Conservation (phyloP, 2,113 vertebrate genomes). For the Macaca fascicularis region DNA sequence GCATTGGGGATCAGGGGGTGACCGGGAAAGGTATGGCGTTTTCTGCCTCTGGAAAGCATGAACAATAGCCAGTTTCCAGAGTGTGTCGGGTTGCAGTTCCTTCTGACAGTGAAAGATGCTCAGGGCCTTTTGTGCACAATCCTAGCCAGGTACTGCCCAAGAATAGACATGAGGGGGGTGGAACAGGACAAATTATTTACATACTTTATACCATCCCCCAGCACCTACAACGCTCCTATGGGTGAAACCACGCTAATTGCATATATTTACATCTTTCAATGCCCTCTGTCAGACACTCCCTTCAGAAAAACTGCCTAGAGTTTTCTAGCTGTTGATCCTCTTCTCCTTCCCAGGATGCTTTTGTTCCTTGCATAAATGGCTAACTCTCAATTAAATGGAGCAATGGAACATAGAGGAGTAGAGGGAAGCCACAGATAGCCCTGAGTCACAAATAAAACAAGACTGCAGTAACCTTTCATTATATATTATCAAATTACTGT, state of each 20-base stretch:
- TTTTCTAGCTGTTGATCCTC: not conserved
- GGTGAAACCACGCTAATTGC: not conserved
- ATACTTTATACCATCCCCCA: not conserved
- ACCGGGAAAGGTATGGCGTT: not conserved
- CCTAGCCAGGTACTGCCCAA: not conserved
- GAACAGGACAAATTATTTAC: not conserved
- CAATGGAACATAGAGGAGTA: not conserved
- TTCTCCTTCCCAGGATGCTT: not conserved
- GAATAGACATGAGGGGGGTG: not conserved
- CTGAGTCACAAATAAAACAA: not conserved
- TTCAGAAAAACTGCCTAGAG: not conserved
- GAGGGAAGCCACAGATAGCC: not conserved
- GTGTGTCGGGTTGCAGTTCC: not conserved
- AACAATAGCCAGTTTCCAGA: not conserved
- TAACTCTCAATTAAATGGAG: not conserved
- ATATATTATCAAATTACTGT: not conserved
- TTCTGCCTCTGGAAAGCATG: not conserved
- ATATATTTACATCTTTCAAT: not conserved
- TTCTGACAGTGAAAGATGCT: not conserved
- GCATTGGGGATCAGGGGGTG: not conserved
- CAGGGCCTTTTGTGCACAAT: not conserved
- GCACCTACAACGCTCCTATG: not conserved
- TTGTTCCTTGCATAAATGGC: not conserved
- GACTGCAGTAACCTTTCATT: not conserved
- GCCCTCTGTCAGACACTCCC: too few relatives aligned